Conservation (phyloP, 2,888 invertebrate genomes). For the Phyllotreta cruciferae region DNA sequence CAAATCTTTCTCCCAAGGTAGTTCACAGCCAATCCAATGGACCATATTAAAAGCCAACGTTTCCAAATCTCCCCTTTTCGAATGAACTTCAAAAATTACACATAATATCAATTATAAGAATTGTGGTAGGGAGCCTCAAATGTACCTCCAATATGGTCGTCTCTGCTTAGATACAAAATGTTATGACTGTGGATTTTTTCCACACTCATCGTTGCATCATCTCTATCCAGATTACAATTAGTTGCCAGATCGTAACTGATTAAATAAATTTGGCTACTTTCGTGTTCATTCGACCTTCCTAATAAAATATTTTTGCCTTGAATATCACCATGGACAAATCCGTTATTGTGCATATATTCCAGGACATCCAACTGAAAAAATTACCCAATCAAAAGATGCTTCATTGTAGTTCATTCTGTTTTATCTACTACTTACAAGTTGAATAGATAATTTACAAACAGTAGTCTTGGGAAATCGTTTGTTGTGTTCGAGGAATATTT, state of each 20-base stretch:
- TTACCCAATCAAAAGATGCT: background rate
- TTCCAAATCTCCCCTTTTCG: slow-evolving; percentile 92
- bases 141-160: slow-evolving; percentile 90
- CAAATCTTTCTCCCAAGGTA: slow-evolving; percentile 87
- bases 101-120: background rate
- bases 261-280: slow-evolving; percentile 76
- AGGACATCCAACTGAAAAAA: slow-evolving; percentile 79
- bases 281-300: slow-evolving; percentile 70
- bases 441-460: slow-evolving; percentile 80
- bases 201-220: slow-evolving; percentile 87
- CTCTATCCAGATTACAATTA: slow-evolving; percentile 73
- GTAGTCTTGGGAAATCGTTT: slow-evolving; percentile 74
- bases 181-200: slow-evolving; percentile 97
- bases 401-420: no score
- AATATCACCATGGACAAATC: slow-evolving; percentile 94
- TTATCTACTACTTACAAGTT: slow-evolving; percentile 71
- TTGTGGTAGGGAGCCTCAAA: no score
- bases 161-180: slow-evolving; percentile 93
- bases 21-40: slow-evolving; percentile 83
- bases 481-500: slow-evolving; percentile 72
- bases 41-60: slow-evolving; percentile 92
- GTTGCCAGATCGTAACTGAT: slow-evolving; percentile 94
- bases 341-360: slow-evolving; percentile 89
- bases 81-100: background rate
- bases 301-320: slow-evolving; percentile 93